Evolutionary conservation across 2,888 invertebrate species (phyloP), one percentile per base, ranked within the genome.

Genomic region (Anaspis maculata): DNA sequence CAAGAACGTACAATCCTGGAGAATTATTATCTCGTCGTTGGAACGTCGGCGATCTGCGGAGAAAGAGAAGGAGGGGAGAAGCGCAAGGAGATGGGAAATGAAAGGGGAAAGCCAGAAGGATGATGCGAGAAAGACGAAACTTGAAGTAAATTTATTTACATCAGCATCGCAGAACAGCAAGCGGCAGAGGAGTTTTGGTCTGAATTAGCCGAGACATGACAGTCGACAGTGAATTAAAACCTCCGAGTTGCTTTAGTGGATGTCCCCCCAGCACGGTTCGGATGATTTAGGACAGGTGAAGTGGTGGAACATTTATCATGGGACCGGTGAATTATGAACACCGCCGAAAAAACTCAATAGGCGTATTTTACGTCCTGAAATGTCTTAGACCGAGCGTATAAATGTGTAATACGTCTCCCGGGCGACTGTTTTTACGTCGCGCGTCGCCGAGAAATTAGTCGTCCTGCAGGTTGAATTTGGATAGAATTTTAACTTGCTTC

Each of bases 251-350:
- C 44, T 46, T 34, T 43, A 9, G 9, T 19, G 33, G 33, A 46
- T 48, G 49, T 51, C 45, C 46, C 46, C 30, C 34, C 19, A 35
- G 33, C 35, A 27, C 32, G 19, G 16, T 39, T 40, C 11, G 45
- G 44, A 48, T 52, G 55, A 56, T 57, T 54, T 54, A 55, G 49
- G 52, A 55, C 55, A 57, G 57, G 57, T 57, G 56, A 54, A 54
- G 52, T 51, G 47, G 46, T 42, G 45, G 42, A 44, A 50, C 59
- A 59, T 59, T 59, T 57, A 56, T 59, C 57, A 59, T 54, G 48
- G 45, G 48, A 45, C 45, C 46, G 37, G 52, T 57, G 59, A 59
- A 54, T 59, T 59, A 59, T 57, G 57, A 56, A 53, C 54, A 51
- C 44, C 44, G 45, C 45, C 42, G 46, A 49, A n/a, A 51, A 56